phyloP scores from a whole-genome alignment of 2,113 vertebrate species.

The Gavialis gangeticus region DNA sequence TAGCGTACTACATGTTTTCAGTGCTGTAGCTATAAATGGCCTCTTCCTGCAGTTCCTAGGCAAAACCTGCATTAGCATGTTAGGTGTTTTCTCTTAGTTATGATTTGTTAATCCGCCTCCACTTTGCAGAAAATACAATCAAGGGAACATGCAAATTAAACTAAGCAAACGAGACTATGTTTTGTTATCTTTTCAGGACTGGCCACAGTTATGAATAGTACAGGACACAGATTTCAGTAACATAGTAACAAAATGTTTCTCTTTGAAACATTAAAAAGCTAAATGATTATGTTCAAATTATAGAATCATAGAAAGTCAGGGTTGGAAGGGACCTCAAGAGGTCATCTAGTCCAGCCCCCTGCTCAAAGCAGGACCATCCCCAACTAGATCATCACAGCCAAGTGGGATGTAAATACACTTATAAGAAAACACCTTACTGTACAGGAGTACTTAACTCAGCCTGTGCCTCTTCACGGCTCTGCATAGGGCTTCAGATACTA shows the following conservation, averaged over 20 bases:
- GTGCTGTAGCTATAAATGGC: conserved; percentile 23
- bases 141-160: neutral
- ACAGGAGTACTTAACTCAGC: neutral
- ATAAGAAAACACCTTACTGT: neutral
- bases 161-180: neutral
- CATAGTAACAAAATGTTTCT: neutral
- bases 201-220: neutral
- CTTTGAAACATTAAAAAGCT: neutral
- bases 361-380: too few species aligned
- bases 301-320: too few species aligned
- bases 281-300: neutral
- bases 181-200: neutral
- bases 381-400: neutral
- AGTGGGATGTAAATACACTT: neutral
- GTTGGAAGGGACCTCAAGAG: too few species aligned
- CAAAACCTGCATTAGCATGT: neutral
- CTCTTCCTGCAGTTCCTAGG: neutral
- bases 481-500: neutral
- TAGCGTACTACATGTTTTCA: conserved; percentile 16
- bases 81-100: conserved; percentile 12
- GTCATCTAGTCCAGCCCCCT: too few species aligned
- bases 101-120: neutral
- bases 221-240: neutral
- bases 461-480: neutral
- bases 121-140: neutral